Evolutionary conservation across 2,797 vertebrate genomes (phyloP).

Genomic region (Clarias fuscus): DNA sequence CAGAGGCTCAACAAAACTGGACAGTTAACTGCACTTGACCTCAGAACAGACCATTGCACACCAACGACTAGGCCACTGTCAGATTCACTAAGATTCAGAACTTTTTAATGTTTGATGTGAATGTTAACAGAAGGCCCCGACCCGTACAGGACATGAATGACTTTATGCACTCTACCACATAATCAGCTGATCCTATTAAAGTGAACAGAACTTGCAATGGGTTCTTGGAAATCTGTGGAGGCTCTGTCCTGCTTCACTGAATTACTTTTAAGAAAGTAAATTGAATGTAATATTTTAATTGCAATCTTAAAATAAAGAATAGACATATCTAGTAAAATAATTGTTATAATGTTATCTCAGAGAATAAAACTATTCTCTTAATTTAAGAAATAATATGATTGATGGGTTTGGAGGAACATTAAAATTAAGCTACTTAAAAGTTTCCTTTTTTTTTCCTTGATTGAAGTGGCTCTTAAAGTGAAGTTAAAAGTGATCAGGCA

Average conservation of each 20-base stretch:
- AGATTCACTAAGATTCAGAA: neutral
- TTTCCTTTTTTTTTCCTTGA: neutral
- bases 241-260: neutral
- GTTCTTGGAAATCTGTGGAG: neutral
- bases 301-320: neutral
- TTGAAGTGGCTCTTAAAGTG: conserved; percentile 29
- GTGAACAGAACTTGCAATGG: neutral
- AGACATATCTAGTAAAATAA: neutral
- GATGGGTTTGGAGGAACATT: neutral
- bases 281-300: neutral
- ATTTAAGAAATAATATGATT: neutral
- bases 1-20: no score
- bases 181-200: neutral
- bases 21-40: conserved; percentile 1
- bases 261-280: neutral
- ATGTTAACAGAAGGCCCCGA: neutral
- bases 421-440: no score
- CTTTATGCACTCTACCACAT: neutral
- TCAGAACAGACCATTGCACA: neutral
- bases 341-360: neutral
- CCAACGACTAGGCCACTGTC: neutral
- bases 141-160: neutral
- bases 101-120: neutral
- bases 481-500: conserved; percentile 29
- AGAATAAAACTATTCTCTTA: neutral